A percentile compares a stretch with the other conserved stretches of the same genome.
phyloP scores from a whole-genome alignment of 92 coral and sea anemone species.

The Anthopleura xanthogrammica region DNA sequence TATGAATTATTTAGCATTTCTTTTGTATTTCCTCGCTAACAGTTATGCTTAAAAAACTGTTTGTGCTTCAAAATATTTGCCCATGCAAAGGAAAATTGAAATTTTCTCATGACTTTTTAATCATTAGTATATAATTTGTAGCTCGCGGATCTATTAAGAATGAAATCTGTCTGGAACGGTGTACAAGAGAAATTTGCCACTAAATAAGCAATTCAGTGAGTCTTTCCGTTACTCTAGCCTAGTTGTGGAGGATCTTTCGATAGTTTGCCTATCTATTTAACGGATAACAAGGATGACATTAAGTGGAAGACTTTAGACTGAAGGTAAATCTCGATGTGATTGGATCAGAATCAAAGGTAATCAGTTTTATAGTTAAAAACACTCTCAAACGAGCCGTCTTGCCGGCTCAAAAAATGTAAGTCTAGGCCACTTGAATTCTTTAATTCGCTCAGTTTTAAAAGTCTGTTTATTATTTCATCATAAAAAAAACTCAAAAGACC shows the following conservation, averaged over 20 bases:
- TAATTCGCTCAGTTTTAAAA: background rate
- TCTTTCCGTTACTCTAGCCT: background rate
- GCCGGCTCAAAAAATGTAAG: background rate
- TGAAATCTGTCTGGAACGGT: background rate
- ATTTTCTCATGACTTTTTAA: conserved; percentile 28
- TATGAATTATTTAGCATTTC: background rate
- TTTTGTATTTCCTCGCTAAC: background rate
- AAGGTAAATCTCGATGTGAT: background rate
- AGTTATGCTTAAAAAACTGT: background rate
- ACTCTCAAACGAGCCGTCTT: background rate
- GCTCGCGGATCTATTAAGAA: background rate
- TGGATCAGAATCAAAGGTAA: background rate
- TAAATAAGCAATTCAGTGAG: background rate
- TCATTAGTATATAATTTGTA: background rate
- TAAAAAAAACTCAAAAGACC: too few species aligned
- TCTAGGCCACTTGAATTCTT: background rate
- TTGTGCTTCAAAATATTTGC: conserved; percentile 2
- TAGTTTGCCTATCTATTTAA: too few species aligned
- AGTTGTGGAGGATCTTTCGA: background rate
- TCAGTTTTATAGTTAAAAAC: too few species aligned
- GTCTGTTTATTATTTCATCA: background rate
- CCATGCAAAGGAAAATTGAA: conserved; percentile 4
- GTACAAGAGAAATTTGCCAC: background rate
- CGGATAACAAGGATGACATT: background rate
- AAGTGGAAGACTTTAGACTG: background rate